Evolutionary conservation across 1,140 invertebrate genomes (phyloP).

Genomic region (silkworm (Bombyx mori)): ASM3026992v2 NC_085131.1:6097501-6098000

Average conservation of each 20-base stretch:
- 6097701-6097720: slow-evolving; percentile 87
- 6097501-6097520: slow-evolving; percentile 45
- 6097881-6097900: too few relatives aligned
- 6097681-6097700: slow-evolving; percentile 83
- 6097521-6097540: slow-evolving; percentile 30
- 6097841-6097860: too few relatives aligned
- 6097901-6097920: too few relatives aligned
- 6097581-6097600: slow-evolving; percentile 84
- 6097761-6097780: neutral
- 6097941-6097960: too few relatives aligned
- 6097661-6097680: slow-evolving; percentile 80
- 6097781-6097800: too few relatives aligned
- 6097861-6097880: too few relatives aligned
- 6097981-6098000: too few relatives aligned
- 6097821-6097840: too few relatives aligned
- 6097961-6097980: too few relatives aligned
- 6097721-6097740: slow-evolving; percentile 88
- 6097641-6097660: slow-evolving; percentile 92
- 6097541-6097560: slow-evolving; percentile 1
- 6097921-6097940: too few relatives aligned
- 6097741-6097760: slow-evolving; percentile 69
- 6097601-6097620: slow-evolving; percentile 93
- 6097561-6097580: slow-evolving; percentile 39
- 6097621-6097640: slow-evolving; percentile 91
- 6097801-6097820: too few relatives aligned